Evolutionary conservation across 2,888 invertebrate species (phyloP), one percentile per base, ranked within the genome.

Genomic region (Agriopis leucophaearia): DNA sequence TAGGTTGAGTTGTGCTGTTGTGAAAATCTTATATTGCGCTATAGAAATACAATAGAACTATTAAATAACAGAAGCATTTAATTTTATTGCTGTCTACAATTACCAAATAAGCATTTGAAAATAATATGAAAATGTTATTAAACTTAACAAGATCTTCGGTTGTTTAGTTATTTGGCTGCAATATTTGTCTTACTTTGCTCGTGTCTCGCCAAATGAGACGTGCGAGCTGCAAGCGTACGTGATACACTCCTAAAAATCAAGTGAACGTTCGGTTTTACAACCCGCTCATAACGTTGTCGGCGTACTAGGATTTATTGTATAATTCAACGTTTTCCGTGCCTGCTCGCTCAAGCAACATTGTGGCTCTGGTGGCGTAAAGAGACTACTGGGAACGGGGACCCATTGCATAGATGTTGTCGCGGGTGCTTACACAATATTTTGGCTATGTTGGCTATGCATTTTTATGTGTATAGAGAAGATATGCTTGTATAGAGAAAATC

Each of bases 341-440:
- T 68, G 73, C 73, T 73, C 60, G 74, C 63, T 68, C 75, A 73
- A 78, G 75, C 78, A 81, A 83, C 82, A 81, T 77, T 84, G 81
- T 79, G 74, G 73, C 45, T 52, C 12, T 51, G 48, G 18, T 61
- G 62, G 40, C 44, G n/a, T 48, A 58, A 58, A 58, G 18, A 58
- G 15, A 38, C 40, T 50, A 15, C 16, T 38, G n/a, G 50, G 50
- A 50, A 50, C 38, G 13, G 35, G n/a, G 45, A 35, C 10, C 55
- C 15, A 54, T 42, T 27, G 10, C 36, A 16, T 8, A 16, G 27
- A 45, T 16, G 13, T 15, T 58, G 36, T 48, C 9, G 58, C 13
- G 16, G 12, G 38, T 15, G 13, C 13, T 27, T 51, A 13, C 6
- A 13, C 9, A 27, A 15, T 42, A 9, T 42, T 15, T 15, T 35